A percentile compares a stretch with the other conserved stretches of the same genome.
Conservation (phyloP, 2,113 vertebrate species). For the Synodontis membranacea region DNA sequence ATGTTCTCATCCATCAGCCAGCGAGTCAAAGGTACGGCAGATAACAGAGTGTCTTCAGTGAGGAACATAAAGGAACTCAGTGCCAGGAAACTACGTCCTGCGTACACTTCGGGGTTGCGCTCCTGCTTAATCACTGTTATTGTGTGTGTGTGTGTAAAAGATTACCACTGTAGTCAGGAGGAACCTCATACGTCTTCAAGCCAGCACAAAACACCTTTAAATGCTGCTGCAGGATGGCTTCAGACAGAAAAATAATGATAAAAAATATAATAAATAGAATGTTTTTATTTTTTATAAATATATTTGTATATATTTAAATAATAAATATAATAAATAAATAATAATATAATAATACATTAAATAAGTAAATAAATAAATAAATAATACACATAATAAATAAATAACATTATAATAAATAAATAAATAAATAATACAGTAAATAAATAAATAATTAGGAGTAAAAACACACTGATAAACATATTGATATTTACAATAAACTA, state of each 20-base stretch:
- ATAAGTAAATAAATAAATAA: no score
- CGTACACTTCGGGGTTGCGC: not conserved
- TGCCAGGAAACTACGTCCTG: not conserved
- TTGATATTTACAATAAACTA: not conserved
- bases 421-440: no score
- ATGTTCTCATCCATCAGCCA: not conserved
- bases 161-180: conserved; percentile 83
- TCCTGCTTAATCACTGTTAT: not conserved
- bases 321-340: no score
- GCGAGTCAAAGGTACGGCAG: not conserved
- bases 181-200: conserved; percentile 74
- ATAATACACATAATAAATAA: no score
- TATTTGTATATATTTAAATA: no score
- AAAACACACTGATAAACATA: not conserved
- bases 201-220: conserved; percentile 72
- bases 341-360: no score
- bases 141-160: not conserved
- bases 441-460: no score
- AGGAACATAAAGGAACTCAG: not conserved
- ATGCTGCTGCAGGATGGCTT: conserved; percentile 61
- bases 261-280: no score
- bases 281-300: no score
- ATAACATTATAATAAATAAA: no score
- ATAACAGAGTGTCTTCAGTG: no score
- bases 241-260: not conserved